Evolutionary conservation across 2,888 invertebrate genomes (phyloP).

Genomic region (Platycheirus albimanus): DNA sequence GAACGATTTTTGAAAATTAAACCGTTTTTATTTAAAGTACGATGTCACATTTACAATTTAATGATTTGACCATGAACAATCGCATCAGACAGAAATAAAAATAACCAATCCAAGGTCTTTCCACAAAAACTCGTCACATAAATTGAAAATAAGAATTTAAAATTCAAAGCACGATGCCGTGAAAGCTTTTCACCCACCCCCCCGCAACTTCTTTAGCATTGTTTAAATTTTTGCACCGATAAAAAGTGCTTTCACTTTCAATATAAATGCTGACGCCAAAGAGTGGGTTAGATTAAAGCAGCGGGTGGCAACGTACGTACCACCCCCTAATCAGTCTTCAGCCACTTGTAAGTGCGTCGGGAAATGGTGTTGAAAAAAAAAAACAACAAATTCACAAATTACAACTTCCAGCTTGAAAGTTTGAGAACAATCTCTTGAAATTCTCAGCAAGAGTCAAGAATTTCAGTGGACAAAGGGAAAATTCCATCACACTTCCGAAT

Average conservation of each 20-base stretch:
- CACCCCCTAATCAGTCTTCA: not conserved
- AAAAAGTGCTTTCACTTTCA: constrained; percentile 27
- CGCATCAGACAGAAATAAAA: too few relatives aligned
- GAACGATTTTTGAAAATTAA: too few relatives aligned
- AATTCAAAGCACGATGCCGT: not conserved
- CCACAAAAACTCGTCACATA: not conserved
- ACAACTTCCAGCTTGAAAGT: not conserved
- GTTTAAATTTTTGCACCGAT: not conserved
- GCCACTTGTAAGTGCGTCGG: not conserved
- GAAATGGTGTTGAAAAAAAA: not conserved
- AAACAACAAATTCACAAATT: constrained; percentile 2
- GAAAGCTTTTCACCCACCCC: constrained; percentile 1
- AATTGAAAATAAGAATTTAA: not conserved
- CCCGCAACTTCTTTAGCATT: constrained; percentile 2
- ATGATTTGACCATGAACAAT: too few relatives aligned
- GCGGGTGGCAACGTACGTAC: not conserved
- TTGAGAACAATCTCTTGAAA: not conserved
- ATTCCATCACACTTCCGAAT: too few relatives aligned
- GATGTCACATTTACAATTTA: too few relatives aligned
- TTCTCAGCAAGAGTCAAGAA: too few relatives aligned
- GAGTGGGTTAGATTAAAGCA: not conserved
- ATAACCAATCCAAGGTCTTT: not conserved
- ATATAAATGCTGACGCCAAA: constrained; percentile 6
- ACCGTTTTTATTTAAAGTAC: too few relatives aligned
- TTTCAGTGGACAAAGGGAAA: too few relatives aligned